These are phyloP conservation scores for Drosophila parabipectinata DNA, from an alignment of 1,140 invertebrate species.

Conservation along the genomic window DNA sequence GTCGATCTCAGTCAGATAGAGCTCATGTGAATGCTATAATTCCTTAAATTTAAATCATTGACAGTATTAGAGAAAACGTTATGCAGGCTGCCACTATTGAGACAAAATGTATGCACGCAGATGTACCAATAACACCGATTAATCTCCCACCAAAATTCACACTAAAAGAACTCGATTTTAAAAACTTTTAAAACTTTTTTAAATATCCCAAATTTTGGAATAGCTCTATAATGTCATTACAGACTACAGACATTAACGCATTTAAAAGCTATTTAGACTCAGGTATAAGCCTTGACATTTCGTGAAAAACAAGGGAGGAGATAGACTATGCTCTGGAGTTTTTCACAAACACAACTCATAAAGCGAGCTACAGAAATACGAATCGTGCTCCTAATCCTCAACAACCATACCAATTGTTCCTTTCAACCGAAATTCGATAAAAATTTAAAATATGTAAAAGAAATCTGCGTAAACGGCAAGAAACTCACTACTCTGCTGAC, in stretches of 20 bases:
- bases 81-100: background rate
- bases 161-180: no score
- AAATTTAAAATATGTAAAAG: background rate
- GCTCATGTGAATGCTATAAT: constrained; percentile 29
- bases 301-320: constrained; percentile 28
- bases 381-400: background rate
- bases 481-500: constrained; percentile 1
- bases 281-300: constrained; percentile 28
- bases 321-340: constrained; percentile 39
- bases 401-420: background rate
- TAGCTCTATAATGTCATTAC: constrained; percentile 4
- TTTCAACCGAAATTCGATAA: background rate
- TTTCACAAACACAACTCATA: constrained; percentile 41
- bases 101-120: background rate
- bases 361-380: constrained; percentile 1
- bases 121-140: no score
- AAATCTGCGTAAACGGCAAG: constrained; percentile 3
- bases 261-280: constrained; percentile 21
- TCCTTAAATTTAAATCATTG: constrained; percentile 19
- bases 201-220: background rate
- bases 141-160: no score
- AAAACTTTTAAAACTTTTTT: no score
- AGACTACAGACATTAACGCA: background rate
- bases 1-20: constrained; percentile 21
- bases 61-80: constrained; percentile 3